Conservation (phyloP, 2,888 invertebrate genomes). For the Dendrolimus houi region DNA sequence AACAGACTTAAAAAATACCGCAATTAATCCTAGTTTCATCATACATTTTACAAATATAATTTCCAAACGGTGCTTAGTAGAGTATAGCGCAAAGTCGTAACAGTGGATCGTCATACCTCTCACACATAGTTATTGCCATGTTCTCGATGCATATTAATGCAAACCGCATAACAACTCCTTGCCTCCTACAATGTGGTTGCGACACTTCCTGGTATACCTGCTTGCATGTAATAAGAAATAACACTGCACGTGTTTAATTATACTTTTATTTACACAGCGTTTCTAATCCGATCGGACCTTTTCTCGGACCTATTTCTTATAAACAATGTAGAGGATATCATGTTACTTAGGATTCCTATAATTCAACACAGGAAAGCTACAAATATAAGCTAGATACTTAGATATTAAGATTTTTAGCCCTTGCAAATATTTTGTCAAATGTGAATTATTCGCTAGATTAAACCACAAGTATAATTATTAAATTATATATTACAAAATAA, state of each 20-base stretch:
- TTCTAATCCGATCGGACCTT: neutral
- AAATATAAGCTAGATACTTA: too few species aligned
- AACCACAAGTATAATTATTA: conserved; percentile 6
- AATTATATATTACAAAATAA: conserved; percentile 8
- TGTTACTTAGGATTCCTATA: too few species aligned
- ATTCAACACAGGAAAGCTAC: too few species aligned
- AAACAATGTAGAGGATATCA: too few species aligned
- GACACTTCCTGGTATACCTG: conserved; percentile 50
- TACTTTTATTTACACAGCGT: neutral
- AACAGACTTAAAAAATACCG: neutral
- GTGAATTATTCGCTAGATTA: neutral
- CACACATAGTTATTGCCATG: conserved; percentile 28
- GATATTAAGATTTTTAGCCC: too few species aligned
- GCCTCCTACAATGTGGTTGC: conserved; percentile 46
- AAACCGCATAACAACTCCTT: conserved; percentile 47
- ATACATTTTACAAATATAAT: conserved; percentile 17
- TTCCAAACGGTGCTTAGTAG: conserved; percentile 26
- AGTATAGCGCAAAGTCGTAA: conserved; percentile 24
- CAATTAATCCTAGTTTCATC: conserved; percentile 15
- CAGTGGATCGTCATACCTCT: conserved; percentile 27
- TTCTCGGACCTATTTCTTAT: too few species aligned
- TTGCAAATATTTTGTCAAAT: neutral
- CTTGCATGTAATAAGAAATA: conserved; percentile 22
- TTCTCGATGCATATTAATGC: conserved; percentile 59
- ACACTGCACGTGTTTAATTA: conserved; percentile 4